A percentile compares a stretch with the other conserved stretches of the same genome.
These are phyloP conservation scores for Sparidentex hasta DNA, from an alignment of 2,797 vertebrate genomes.

Conservation along the genomic window DNA sequence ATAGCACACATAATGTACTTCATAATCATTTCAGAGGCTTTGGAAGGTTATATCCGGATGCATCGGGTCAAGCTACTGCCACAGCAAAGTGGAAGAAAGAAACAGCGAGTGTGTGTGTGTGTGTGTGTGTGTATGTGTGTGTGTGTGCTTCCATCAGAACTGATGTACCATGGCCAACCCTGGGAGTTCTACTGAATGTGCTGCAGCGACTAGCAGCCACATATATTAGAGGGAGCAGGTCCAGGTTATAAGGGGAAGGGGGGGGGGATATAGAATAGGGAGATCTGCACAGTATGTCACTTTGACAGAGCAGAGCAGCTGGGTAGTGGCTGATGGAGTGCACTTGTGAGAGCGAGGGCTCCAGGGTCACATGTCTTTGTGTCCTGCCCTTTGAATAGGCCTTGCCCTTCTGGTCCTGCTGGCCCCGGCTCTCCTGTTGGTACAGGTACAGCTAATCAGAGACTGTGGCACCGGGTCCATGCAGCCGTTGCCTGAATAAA, in stretches of 20 bases:
- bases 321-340: conserved; percentile 60
- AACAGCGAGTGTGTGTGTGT: neutral
- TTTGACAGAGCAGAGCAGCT: conserved; percentile 58
- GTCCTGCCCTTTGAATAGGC: conserved; percentile 68
- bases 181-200: neutral
- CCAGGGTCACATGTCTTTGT: conserved; percentile 66
- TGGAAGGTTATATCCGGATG: neutral
- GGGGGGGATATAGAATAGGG: conserved; percentile 18
- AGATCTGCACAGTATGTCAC: conserved; percentile 43
- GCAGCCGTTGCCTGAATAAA: conserved; percentile 78
- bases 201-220: no score
- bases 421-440: conserved; percentile 64
- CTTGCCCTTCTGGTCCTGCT: conserved; percentile 57
- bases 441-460: conserved; percentile 80
- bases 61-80: neutral
- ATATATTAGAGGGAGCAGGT: conserved; percentile 12
- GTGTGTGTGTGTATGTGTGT: no score
- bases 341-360: conserved; percentile 56
- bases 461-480: conserved; percentile 64
- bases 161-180: neutral
- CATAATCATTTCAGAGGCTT: neutral
- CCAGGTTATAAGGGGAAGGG: neutral
- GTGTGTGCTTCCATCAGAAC: no score
- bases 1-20: neutral
- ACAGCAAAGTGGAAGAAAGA: neutral